Base-by-base conservation (phyloP, 2,888 invertebrate genomes). In the Parelbella ahira region DNA sequence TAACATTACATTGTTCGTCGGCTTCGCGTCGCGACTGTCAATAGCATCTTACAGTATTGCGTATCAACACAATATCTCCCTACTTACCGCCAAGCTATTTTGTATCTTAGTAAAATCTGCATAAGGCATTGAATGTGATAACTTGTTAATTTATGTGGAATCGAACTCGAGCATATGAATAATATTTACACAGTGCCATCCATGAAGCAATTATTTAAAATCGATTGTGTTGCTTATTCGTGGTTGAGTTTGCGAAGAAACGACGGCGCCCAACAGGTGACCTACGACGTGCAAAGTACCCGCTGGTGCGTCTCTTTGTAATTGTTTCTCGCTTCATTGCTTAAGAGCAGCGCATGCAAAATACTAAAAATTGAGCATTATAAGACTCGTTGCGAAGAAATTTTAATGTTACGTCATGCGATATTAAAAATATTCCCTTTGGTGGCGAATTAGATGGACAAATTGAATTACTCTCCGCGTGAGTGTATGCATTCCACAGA, bases 301-400 rank as follows among this genome's bases (percentile, higher is more conserved):
- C 45, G 33, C 49, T 29, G 43, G 44, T 37, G 54, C 49, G 49
- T 51, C 33, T 33, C 41, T 45, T 49, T 44, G 39, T 47, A 51
- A 48, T 56, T 54, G 55, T 51, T 55, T 52, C 48, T 49, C 47
- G 54, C 43, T 50, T 51, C 54, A 45, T 44, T 47, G 51, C 50
- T 53, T 51, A 53, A 49, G 38, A 42, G 45, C 27, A 41, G 41
- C 33, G 50, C 45, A 48, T 47, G 45, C 47, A 49, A 51, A 44
- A 51, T 51, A 51, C 45, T 47, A 45, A 45, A 49, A 49, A 46
- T 46, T 37, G 45, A 20, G 38, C 45, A 50, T 47, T 38, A 32
- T 47, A 28, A 36, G 29, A 36, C 42, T 29, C 12, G 41, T 8
- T 20, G 23, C 29, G 11, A 12, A 29, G 42, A 23, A 36, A 36